Evolutionary conservation across 2,888 invertebrate genomes (phyloP).

Genomic region (Ectropis crepuscularia): DNA sequence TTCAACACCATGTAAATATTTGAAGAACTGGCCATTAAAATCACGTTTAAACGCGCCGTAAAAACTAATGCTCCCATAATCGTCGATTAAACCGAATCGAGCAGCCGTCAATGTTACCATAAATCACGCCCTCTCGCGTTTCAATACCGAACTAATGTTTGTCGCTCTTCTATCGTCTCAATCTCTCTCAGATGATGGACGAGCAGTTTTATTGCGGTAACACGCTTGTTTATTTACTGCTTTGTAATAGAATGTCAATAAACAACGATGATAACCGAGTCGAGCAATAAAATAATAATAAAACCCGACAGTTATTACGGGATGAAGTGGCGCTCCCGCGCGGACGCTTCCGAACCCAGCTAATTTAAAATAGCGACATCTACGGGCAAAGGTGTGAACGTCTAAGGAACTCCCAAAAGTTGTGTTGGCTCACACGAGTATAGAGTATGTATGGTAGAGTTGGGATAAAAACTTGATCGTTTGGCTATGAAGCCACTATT

Average conservation of each 20-base stretch:
- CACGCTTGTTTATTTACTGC: slow-evolving; percentile 73
- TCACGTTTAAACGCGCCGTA: slow-evolving; percentile 71
- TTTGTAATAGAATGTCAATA: slow-evolving; percentile 76
- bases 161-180: slow-evolving; percentile 70
- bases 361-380: slow-evolving; percentile 63
- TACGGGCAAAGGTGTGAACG: slow-evolving; percentile 62
- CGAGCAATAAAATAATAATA: slow-evolving; percentile 70
- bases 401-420: slow-evolving; percentile 36
- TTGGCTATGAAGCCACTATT: slow-evolving; percentile 26
- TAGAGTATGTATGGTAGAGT: slow-evolving; percentile 18
- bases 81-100: slow-evolving; percentile 69
- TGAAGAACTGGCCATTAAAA: slow-evolving; percentile 70
- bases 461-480: slow-evolving; percentile 28
- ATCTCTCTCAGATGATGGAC: slow-evolving; percentile 72
- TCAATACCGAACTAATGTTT: slow-evolving; percentile 65
- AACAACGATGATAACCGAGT: slow-evolving; percentile 67
- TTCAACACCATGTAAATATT: slow-evolving; percentile 67
- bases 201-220: slow-evolving; percentile 72
- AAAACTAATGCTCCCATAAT: slow-evolving; percentile 74
- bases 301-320: slow-evolving; percentile 59
- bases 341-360: slow-evolving; percentile 45
- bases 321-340: slow-evolving; percentile 54
- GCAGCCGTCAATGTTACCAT: slow-evolving; percentile 65
- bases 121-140: slow-evolving; percentile 76
- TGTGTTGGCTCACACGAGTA: slow-evolving; percentile 31